Evolutionary conservation across 2,113 vertebrate species (phyloP).

Genomic region (Engystomops pustulosus): DNA sequence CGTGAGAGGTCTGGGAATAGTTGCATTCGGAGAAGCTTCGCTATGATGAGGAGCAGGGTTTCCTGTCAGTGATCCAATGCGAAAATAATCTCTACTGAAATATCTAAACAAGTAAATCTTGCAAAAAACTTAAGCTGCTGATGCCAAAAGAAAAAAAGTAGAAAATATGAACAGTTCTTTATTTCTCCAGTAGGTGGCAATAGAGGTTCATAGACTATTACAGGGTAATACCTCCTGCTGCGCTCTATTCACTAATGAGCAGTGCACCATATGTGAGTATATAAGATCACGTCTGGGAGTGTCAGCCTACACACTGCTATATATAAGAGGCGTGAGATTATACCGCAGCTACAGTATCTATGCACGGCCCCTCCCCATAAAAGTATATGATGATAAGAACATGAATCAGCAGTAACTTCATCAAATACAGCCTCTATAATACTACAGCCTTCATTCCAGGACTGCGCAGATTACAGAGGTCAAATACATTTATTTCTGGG

Average conservation of each 20-base stretch:
- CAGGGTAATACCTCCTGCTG: neutral
- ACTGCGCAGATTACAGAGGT: too few species aligned
- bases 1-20: conserved; percentile 28
- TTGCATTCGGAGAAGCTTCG: neutral
- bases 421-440: too few species aligned
- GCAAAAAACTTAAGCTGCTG: too few species aligned
- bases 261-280: neutral
- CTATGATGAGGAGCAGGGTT: neutral
- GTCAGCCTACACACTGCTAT: neutral
- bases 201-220: neutral
- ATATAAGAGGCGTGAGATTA: neutral
- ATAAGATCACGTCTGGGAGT: neutral
- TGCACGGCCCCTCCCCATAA: too few species aligned
- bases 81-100: conserved; percentile 30
- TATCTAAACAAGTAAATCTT: conserved; percentile 14
- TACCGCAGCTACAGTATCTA: neutral
- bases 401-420: too few species aligned
- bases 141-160: too few species aligned
- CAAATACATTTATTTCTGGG: too few species aligned
- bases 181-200: neutral
- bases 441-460: too few species aligned
- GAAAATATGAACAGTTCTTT: neutral
- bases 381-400: neutral
- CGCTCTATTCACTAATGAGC: neutral
- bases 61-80: neutral